These are phyloP conservation scores for Calcarius lapponicus DNA, from an alignment of 2,797 vertebrate species.

Conservation along the genomic window DNA sequence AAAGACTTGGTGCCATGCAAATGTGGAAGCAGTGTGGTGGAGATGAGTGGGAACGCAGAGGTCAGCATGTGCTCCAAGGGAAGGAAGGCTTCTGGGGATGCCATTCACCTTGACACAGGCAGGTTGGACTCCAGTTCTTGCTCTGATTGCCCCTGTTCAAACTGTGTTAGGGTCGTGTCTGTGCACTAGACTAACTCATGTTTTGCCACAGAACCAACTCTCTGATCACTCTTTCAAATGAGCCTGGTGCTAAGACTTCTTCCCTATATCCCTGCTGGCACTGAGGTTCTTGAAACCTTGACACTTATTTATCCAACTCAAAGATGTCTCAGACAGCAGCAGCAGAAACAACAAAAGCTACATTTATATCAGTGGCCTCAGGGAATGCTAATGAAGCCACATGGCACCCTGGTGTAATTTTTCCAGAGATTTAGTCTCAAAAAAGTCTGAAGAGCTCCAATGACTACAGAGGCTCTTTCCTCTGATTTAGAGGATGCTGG, in stretches of 20 bases:
- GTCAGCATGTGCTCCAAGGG: neutral
- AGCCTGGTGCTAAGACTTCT: neutral
- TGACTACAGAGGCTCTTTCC: neutral
- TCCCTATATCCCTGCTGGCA: neutral
- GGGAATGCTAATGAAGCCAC: neutral
- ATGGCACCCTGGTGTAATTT: neutral
- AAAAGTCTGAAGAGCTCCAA: neutral
- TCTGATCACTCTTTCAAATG: neutral
- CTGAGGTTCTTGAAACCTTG: neutral
- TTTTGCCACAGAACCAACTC: neutral
- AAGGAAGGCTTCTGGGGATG: neutral
- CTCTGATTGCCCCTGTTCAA: neutral
- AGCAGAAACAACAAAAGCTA: neutral
- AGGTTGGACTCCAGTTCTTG: neutral
- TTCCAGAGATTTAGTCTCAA: neutral
- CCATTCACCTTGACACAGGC: fast-evolving
- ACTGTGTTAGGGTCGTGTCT: neutral
- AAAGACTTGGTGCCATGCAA: neutral
- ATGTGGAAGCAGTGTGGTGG: neutral
- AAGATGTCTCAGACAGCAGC: neutral
- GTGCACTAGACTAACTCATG: neutral
- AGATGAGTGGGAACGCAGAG: neutral
- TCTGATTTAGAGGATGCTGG: neutral
- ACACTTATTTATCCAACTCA: neutral
- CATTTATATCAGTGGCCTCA: neutral